Base-by-base conservation (phyloP, 2,888 invertebrate genomes). In the Tridacna gigas region DNA sequence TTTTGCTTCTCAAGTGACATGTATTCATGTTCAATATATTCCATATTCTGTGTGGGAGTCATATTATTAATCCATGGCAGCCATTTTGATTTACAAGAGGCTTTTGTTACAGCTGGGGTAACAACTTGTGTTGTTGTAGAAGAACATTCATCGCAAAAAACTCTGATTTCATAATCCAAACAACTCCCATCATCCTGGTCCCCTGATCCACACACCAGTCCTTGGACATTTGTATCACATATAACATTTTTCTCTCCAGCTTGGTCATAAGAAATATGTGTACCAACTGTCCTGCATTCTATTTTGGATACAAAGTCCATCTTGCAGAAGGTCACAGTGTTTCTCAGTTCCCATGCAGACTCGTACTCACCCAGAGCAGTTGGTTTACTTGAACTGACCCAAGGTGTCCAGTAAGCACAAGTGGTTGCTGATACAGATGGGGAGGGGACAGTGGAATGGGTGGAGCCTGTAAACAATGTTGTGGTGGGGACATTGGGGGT, bases 231-330 rank as follows among this genome's bases (percentile, higher is more conserved):
- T 45, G 80, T 82, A 79, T 88, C 90, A 82, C 79, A 88, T 82
- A 85, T 90, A 94, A 88, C 94, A 95, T 80, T 84, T 13, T 93
- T 97, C 97, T 22, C 96, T 94, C 0, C 98, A 95, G 0, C 98
- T 97, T 90, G 83, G 65, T 89, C 86, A 69, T 88, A 90, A 12
- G 87, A 77, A 25, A 86, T 84, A 25, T 89, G 86, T 15, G 89
- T 86, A 45, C 86, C 89, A 0, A 89, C 90, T 15, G 91, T 90
- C 25, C 92, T 82, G 71, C 93, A 93, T 66, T 84, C 86, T 4
- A 81, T 83, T 47, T 60, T 80, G 22, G 82, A 76, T 45, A 84
- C 78, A 66, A 74, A 79, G 15, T 82, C 76, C 66, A 79, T 77
- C 26, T 88, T 80, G 80, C 92, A 92, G 75, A 90, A 84, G 28